Evolutionary conservation across 2,888 invertebrate species (phyloP).

Genomic region (Tetheella fluctuosa): DNA sequence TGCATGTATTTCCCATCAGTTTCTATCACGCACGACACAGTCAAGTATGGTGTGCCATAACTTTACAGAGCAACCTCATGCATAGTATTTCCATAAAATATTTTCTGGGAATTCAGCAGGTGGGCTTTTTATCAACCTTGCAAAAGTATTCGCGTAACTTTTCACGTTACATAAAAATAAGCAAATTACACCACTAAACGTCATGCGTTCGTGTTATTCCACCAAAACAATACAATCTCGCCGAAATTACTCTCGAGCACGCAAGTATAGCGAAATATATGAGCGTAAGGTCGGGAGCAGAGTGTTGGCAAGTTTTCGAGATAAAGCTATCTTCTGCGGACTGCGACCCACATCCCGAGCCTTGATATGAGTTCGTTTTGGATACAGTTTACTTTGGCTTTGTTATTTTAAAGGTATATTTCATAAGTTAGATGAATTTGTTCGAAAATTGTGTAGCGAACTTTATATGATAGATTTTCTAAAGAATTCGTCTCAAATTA

Average conservation of each 20-base stretch:
- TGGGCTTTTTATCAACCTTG: constrained; percentile 28
- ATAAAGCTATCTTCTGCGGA: constrained; percentile 47
- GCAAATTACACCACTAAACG: constrained; percentile 38
- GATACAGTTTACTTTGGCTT: constrained; percentile 23
- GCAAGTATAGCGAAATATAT: constrained; percentile 46
- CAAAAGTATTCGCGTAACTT: constrained; percentile 26
- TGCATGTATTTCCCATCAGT: not conserved
- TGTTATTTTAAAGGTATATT: constrained; percentile 9
- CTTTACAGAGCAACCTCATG: constrained; percentile 2
- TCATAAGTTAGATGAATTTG: not conserved
- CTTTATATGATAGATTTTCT: no score
- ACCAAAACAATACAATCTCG: constrained; percentile 58
- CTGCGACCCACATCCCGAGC: constrained; percentile 34
- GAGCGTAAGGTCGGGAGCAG: constrained; percentile 34
- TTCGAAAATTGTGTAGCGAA: no score
- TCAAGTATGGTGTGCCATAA: not conserved
- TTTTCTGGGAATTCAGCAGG: constrained; percentile 15
- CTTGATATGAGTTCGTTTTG: constrained; percentile 27
- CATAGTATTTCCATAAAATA: constrained; percentile 7
- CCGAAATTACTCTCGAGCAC: constrained; percentile 50
- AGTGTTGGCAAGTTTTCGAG: constrained; percentile 48
- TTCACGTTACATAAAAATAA: constrained; percentile 30
- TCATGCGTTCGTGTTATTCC: constrained; percentile 42
- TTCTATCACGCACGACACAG: constrained; percentile 6
- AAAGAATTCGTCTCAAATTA: no score